These are phyloP conservation scores for Scrobipalpa atriplicella DNA, from an alignment of 2,888 invertebrate genomes.

Conservation along the genomic window DNA sequence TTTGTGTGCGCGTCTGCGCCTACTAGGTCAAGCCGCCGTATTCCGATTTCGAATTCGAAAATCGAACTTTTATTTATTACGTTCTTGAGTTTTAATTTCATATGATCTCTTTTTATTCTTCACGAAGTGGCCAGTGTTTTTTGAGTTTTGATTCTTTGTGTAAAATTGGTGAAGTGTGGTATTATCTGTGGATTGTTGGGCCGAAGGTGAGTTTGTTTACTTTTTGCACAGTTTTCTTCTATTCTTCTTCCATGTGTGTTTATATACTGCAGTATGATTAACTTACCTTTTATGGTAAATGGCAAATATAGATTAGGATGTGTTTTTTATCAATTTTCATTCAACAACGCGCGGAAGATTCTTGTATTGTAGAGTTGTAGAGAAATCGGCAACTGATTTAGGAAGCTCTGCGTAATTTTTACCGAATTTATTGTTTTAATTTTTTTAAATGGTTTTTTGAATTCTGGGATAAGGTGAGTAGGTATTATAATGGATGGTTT, in stretches of 20 bases:
- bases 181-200: conserved; percentile 12
- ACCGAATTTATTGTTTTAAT: too few relatives aligned
- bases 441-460: too few relatives aligned
- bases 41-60: conserved; percentile 48
- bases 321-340: too few relatives aligned
- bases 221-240: conserved; percentile 20
- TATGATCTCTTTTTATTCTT: conserved; percentile 35
- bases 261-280: conserved; percentile 20
- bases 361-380: too few relatives aligned
- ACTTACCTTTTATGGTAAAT: neutral
- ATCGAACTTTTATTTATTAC: neutral
- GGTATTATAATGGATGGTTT: too few relatives aligned
- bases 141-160: conserved; percentile 6
- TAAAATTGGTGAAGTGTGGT: conserved; percentile 12
- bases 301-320: neutral
- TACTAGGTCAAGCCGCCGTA: conserved; percentile 52
- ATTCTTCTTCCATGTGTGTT: conserved; percentile 13
- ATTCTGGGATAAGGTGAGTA: too few relatives aligned
- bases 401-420: too few relatives aligned
- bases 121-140: conserved; percentile 29
- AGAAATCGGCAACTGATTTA: too few relatives aligned
- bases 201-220: conserved; percentile 12
- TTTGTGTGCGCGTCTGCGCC: conserved; percentile 56
- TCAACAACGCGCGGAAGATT: too few relatives aligned
- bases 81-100: neutral